These are phyloP conservation scores for Brachypodius melanocephalos DNA, from an alignment of 2,113 vertebrate genomes.

Conservation along the genomic window DNA sequence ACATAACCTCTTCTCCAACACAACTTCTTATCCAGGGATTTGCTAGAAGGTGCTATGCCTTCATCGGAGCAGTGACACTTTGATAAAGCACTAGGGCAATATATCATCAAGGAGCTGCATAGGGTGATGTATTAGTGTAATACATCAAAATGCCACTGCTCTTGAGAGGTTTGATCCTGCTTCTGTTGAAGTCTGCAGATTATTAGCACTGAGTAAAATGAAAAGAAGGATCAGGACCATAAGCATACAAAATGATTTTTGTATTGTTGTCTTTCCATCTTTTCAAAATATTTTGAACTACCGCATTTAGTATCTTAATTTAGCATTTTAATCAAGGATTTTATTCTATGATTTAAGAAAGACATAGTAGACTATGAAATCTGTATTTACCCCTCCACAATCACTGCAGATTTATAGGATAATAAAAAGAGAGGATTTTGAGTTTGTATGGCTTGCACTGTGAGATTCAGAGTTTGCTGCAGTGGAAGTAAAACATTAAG, in stretches of 20 bases:
- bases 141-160: slow-evolving; percentile 56
- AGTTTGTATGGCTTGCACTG: not conserved
- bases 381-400: not conserved
- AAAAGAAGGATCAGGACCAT: not conserved
- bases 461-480: not conserved
- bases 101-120: slow-evolving; percentile 31
- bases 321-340: not conserved
- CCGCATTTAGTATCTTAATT: not conserved
- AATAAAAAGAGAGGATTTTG: not conserved
- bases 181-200: not conserved
- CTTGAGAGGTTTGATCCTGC: slow-evolving; percentile 7
- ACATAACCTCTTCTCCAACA: not conserved
- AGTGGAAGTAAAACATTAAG: not conserved
- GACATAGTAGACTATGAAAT: not conserved
- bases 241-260: not conserved
- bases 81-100: slow-evolving; percentile 56
- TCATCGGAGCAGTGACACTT: slow-evolving; percentile 42
- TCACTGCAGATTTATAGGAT: not conserved
- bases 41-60: slow-evolving; percentile 35
- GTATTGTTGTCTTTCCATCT: not conserved
- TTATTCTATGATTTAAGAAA: not conserved
- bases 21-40: not conserved
- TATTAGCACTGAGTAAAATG: not conserved
- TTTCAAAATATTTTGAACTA: not conserved
- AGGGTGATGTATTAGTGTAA: slow-evolving; percentile 51